Evolutionary conservation across 2,797 vertebrate species (phyloP), one percentile per base, ranked within the genome.

Genomic region (Morelia viridis): DNA sequence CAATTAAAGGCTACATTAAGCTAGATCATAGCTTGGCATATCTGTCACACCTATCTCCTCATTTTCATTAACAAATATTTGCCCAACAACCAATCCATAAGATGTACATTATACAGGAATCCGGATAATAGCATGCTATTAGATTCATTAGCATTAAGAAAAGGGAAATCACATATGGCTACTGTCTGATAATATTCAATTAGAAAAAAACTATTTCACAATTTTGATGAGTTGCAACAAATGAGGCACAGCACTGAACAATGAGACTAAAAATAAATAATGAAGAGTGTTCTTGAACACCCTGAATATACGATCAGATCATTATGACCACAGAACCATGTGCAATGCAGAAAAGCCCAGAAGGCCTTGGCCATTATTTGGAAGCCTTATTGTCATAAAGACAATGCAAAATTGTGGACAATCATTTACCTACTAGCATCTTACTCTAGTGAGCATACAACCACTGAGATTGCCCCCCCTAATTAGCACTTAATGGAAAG

Each of bases 121-220:
- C n/a, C 92, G 94, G 95, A 92, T 96, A 95, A 95, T 94, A 95
- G 92, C 91, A 56, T 31, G 76, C 93, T 94, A 88, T 96, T 96
- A 95, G 94, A 64, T 96, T 96, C 95, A 96, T 96, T 96, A 96
- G 95, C 35, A 95, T 87, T 96, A 94, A 96, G 96, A 96, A 95
- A 95, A 93, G 89, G 92, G 91, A 94, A 96, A 94, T 93, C 87
- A 85, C 90, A 68, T 87, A 90, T 65, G 87, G 94, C 90, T 95
- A 80, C 88, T n/a, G 91, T 8, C 58, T 91, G 93, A 53, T 90
- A 94, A 94, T 80, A 64, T 91, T 93, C 94, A 76, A 89, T 94
- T 46, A 46, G 93, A 41, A 91, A 90, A 94, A 91, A 84, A 65
- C 0, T 0, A 76, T 95, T 95, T 94, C 62, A 15, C 80, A 83